phyloP scores from a whole-genome alignment of 23 tunicate species.

The Trididemnum miniatum region DNA sequence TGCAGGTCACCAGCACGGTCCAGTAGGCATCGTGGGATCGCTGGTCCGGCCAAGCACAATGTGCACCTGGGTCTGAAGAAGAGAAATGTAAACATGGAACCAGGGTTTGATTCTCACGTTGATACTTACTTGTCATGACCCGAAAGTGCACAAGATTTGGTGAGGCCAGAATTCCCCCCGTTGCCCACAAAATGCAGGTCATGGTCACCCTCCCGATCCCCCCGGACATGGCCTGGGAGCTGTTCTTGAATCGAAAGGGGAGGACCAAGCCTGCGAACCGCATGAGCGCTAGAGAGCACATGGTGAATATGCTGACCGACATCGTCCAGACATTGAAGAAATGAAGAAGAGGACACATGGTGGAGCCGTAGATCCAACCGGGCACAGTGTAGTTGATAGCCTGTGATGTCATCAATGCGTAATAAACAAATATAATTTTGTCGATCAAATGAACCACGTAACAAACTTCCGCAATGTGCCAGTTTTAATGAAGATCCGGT shows the following conservation, averaged over 20 bases:
- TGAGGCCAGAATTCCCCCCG: slow-evolving; percentile 25
- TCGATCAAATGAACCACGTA: too few species aligned
- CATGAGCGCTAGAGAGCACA: slow-evolving; percentile 75
- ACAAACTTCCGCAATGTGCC: too few species aligned
- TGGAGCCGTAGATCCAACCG: slow-evolving; percentile 41
- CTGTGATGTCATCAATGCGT: too few species aligned
- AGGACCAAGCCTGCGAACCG: slow-evolving; percentile 63
- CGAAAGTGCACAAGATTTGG: slow-evolving; percentile 34
- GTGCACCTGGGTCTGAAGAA: not conserved
- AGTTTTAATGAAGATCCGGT: too few species aligned
- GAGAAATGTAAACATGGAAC: too few species aligned
- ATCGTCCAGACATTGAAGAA: slow-evolving; percentile 43
- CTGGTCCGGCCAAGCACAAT: not conserved
- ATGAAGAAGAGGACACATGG: slow-evolving; percentile 52
- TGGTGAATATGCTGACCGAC: slow-evolving; percentile 69
- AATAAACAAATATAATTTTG: too few species aligned
- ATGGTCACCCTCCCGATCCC: slow-evolving; percentile 41
- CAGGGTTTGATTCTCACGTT: not conserved
- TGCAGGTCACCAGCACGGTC: slow-evolving; percentile 36
- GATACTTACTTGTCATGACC: not conserved
- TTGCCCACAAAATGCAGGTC: slow-evolving; percentile 39
- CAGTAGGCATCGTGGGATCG: not conserved
- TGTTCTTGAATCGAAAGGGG: slow-evolving; percentile 61
- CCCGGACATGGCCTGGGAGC: slow-evolving; percentile 37
- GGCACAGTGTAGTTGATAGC: not conserved